Evolutionary conservation across 2,888 invertebrate genomes (phyloP), one percentile per base, ranked within the genome.

Genomic region (Phyto melanocephala): DNA sequence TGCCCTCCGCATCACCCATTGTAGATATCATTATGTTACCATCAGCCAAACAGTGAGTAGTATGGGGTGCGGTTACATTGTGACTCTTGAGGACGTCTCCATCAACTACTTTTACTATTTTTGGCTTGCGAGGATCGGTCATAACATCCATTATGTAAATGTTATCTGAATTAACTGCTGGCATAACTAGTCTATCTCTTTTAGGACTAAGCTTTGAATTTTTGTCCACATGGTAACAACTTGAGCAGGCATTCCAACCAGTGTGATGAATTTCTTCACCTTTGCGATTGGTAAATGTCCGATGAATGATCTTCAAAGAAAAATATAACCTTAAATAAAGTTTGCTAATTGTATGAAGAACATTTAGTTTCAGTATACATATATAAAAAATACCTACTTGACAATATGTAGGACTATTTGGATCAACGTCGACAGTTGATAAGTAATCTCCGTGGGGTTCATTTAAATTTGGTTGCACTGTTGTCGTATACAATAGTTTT

Each of bases 181-280:
- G 98, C 81, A 98, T 89, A 6, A 99, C 93, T 42, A 99, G 92
- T 52, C 95, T 94, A 89, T 97, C 94, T 22, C 99, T 93, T 76
- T 93, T 93, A 5, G 94, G 92, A 0, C 92, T 90, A 0, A 76
- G 81, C 17, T 87, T 91, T 65, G 92, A 91, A 81, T 91, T 88
- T 42, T 88, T 86, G 47, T 90, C 88, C 10, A 90, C 86, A 22
- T 86, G 83, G 89, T 95, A 94, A 90, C 98, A 99, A 90, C 98
- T 98, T 85, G 98, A 97, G 90, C 99, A 99, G 0, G 97, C 95
- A 89, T 99, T 99, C 99, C 99, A 99, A 0, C 99, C 99, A 50
- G 95, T 95, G 89, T 99, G 99, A 89, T 99, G 99, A 0, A 99
- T 91, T 90, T 99, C 99, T 87, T 99, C 97, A 0, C 95, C 95